Evolutionary conservation across 2,888 invertebrate species (phyloP), one percentile per base, ranked within the genome.

Genomic region (Matsumyia berberina): DNA sequence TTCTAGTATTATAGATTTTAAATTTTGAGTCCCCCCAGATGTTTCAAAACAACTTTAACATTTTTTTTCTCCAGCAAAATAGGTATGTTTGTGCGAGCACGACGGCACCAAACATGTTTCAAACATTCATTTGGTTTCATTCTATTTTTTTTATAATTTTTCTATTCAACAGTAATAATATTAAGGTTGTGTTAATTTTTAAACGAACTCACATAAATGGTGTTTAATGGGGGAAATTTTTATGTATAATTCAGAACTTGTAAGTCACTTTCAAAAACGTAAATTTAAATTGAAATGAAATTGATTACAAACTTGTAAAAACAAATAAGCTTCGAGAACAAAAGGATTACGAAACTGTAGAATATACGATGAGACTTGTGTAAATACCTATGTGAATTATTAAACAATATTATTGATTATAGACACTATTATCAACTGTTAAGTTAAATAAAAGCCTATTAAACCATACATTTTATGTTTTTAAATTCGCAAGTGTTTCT

Each of bases 1-100:
- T 89, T 89, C 53, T 89, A 89, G 90, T 86, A 77, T 86, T 74
- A 85, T 64, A 70, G 60, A 73, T 62, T 79, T 70, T 66, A 73
- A 42, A 37, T 62, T 49, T 60, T 49, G 49, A 64, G 46, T 37
- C n/a, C 55, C 62, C 67, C 53, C 55, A 51, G 62, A 62, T 73
- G 39, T 60, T 15, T 64, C 31, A 57, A 72, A 33, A 11, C 24
- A 8, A 8, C 74, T 33, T 66, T 37, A 42, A 19, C n/a, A 37
- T 60, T 24, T 33, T 74, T 55, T 72, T 62, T 19, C n/a, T 33
- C 12, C 5, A 64, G 8, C 2, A n/a, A 12, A n/a, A n/a, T n/a
- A n/a, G n/a, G n/a, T n/a, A 3, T 12, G 12, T n/a, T 7, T 12
- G 31, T 33, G 12, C 31, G 6, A 3, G 7, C 8, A 53, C 7